Evolutionary conservation across 2,113 vertebrate genomes (phyloP).

Genomic region (Chascanopsetta lugubris): DNA sequence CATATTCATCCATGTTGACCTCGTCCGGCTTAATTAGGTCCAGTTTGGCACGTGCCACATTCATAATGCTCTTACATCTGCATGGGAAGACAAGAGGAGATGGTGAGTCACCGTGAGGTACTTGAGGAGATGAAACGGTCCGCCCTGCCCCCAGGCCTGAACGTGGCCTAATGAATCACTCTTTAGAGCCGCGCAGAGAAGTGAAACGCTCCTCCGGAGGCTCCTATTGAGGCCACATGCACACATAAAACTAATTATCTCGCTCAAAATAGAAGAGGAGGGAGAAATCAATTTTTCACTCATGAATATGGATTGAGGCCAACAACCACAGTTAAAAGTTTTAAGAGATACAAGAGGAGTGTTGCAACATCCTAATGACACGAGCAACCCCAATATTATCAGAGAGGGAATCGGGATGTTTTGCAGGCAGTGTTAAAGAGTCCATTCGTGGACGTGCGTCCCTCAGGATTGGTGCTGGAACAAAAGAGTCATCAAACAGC

Average conservation of each 20-base stretch:
- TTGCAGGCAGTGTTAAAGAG: neutral
- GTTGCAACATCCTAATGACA: slow-evolving; percentile 10
- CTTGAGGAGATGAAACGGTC: slow-evolving; percentile 61
- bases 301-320: slow-evolving; percentile 78
- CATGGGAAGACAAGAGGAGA: slow-evolving; percentile 48
- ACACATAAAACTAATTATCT: slow-evolving; percentile 79
- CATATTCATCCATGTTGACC: slow-evolving; percentile 95
- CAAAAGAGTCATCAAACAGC: slow-evolving; percentile 4
- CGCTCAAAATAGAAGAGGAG: slow-evolving; percentile 77
- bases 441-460: slow-evolving; percentile 15
- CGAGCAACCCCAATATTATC: neutral
- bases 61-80: slow-evolving; percentile 97
- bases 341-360: slow-evolving; percentile 37
- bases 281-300: slow-evolving; percentile 77
- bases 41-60: slow-evolving; percentile 95
- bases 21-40: slow-evolving; percentile 96
- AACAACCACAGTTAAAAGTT: slow-evolving; percentile 63
- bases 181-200: slow-evolving; percentile 76
- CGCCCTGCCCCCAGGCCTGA: slow-evolving; percentile 62
- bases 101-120: slow-evolving; percentile 58
- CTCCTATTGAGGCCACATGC: slow-evolving; percentile 70
- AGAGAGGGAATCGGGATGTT: slow-evolving; percentile 1
- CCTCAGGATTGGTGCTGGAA: slow-evolving; percentile 21
- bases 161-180: slow-evolving; percentile 76
- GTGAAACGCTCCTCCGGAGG: slow-evolving; percentile 75